Evolutionary conservation across 2,888 invertebrate species (phyloP).

Genomic region (Drosophila quinaria): DNA sequence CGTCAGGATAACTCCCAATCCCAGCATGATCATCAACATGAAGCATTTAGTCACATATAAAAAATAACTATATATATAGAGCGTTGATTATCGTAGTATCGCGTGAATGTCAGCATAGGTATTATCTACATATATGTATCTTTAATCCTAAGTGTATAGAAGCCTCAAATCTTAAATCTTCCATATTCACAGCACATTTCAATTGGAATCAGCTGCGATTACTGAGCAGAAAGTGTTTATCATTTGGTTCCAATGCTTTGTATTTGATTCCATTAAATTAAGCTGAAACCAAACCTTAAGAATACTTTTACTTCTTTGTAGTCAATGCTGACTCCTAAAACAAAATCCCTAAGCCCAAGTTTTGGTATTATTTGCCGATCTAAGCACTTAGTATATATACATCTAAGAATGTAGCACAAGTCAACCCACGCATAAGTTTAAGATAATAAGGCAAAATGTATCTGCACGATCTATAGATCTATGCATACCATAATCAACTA

Average conservation of each 20-base stretch:
- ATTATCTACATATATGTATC: constrained; percentile 25
- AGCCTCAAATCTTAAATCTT: constrained; percentile 76
- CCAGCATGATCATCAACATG: neutral
- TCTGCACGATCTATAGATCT: constrained; percentile 46
- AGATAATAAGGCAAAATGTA: constrained; percentile 6
- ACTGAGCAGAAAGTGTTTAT: neutral
- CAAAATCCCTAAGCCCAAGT: constrained; percentile 5
- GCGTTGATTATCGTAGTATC: constrained; percentile 11
- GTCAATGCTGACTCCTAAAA: constrained; percentile 3
- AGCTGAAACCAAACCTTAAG: neutral
- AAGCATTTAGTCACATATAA: constrained; percentile 6
- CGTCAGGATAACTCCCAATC: neutral
- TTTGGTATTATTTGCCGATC: constrained; percentile 50
- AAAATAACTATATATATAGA: neutral
- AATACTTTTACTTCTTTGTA: neutral
- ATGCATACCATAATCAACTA: constrained; percentile 53
- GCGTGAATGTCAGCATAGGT: constrained; percentile 37
- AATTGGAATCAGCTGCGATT: constrained; percentile 12
- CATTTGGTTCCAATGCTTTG: neutral
- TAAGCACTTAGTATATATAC: constrained; percentile 27
- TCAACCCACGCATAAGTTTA: constrained; percentile 25
- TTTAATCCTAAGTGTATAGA: constrained; percentile 63
- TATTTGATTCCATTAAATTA: neutral
- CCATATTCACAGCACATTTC: constrained; percentile 47
- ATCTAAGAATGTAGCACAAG: constrained; percentile 34